Percentiles rank a stretch among this genome's conserved stretches.
Conservation (phyloP, 2,113 vertebrate genomes). For the Hyla sarda region DNA sequence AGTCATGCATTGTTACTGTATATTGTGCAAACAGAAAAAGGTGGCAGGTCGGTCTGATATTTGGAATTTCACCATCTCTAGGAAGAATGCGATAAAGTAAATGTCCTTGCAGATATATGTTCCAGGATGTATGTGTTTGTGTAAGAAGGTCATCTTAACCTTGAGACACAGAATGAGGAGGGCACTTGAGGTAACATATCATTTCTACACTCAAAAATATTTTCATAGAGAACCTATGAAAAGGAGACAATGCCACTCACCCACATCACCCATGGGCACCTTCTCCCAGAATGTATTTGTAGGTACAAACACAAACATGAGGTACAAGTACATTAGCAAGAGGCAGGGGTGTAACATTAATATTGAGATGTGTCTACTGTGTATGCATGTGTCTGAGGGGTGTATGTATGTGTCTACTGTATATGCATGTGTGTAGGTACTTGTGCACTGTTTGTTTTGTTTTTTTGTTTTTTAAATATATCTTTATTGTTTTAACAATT, state of each 20-base stretch:
- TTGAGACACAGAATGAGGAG: not conserved
- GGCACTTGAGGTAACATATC: not conserved
- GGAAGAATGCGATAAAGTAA: not conserved
- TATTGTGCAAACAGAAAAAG: not conserved
- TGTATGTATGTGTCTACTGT: too few species aligned
- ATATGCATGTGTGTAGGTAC: too few species aligned
- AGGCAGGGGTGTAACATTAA: too few species aligned
- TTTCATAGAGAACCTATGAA: not conserved
- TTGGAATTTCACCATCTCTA: not conserved
- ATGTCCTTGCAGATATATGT: not conserved
- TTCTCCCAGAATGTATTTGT: not conserved
- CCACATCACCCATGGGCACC: not conserved
- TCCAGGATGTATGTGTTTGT: conserved; percentile 36
- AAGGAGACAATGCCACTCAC: not conserved
- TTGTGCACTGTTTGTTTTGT: too few species aligned
- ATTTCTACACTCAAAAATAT: not conserved
- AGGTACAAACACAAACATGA: too few species aligned
- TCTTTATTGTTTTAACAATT: too few species aligned
- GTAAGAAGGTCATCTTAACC: conserved; percentile 13
- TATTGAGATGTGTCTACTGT: too few species aligned
- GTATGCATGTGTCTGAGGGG: too few species aligned
- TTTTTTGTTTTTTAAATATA: too few species aligned
- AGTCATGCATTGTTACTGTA: not conserved
- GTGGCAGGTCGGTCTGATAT: not conserved
- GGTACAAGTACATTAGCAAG: too few species aligned